phyloP scores from a whole-genome alignment of 2,888 invertebrate species.

The Matsumyia berberina region DNA sequence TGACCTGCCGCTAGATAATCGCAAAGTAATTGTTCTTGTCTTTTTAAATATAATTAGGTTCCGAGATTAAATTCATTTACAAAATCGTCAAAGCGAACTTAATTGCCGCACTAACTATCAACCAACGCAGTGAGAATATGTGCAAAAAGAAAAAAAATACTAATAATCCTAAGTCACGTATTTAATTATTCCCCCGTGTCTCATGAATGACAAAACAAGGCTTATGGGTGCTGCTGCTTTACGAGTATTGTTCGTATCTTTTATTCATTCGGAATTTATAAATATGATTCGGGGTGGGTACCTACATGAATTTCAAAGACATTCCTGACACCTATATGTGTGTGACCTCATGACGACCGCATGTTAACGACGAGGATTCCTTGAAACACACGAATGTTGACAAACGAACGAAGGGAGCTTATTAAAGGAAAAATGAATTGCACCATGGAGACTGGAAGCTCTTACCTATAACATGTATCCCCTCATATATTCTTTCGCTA shows the following conservation, averaged over 20 bases:
- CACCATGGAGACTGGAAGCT: not conserved
- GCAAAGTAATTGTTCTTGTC: no score
- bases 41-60: not conserved
- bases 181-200: not conserved
- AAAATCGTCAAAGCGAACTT: not conserved
- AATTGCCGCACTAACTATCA: not conserved
- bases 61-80: not conserved
- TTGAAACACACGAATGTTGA: not conserved
- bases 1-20: no score
- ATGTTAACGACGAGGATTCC: not conserved
- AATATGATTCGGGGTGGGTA: constrained; percentile 27
- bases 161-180: not conserved
- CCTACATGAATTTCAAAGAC: constrained; percentile 27
- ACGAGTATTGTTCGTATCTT: constrained; percentile 8
- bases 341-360: constrained; percentile 20
- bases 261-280: constrained; percentile 16
- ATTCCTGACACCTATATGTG: constrained; percentile 23
- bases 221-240: not conserved
- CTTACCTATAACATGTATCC: not conserved
- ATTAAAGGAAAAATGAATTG: constrained; percentile 14
- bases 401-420: not conserved
- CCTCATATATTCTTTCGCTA: not conserved
- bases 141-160: not conserved
- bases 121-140: not conserved
- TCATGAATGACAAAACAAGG: not conserved